Evolutionary conservation across 2,113 vertebrate genomes (phyloP).

Genomic region (Hylia prasina): DNA sequence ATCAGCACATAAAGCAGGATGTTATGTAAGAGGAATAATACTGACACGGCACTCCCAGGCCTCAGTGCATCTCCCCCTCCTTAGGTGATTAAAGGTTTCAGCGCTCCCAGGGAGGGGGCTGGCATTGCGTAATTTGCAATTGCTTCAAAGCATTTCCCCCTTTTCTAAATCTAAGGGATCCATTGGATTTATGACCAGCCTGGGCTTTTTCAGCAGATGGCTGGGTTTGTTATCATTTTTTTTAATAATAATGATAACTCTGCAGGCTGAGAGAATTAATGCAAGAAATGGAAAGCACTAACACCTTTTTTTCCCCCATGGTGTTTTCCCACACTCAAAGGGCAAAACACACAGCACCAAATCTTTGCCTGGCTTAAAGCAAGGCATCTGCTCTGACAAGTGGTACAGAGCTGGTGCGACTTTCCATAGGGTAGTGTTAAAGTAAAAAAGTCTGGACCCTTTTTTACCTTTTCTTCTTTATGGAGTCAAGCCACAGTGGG

Average conservation of each 20-base stretch:
- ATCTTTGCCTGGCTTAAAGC: background rate
- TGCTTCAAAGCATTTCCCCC: constrained; percentile 20
- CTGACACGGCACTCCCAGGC: constrained; percentile 3
- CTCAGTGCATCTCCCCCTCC: background rate
- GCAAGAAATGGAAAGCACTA: background rate
- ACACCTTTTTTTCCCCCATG: background rate
- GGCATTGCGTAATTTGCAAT: constrained; percentile 44
- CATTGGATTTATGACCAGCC: constrained; percentile 18
- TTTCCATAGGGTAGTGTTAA: background rate
- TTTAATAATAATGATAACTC: constrained; percentile 19
- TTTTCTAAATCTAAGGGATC: constrained; percentile 49
- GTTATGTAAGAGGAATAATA: constrained; percentile 63
- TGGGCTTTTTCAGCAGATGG: constrained; percentile 31
- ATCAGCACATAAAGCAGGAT: constrained; percentile 29
- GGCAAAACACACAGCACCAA: background rate
- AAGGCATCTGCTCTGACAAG: background rate
- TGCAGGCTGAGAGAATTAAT: constrained; percentile 25
- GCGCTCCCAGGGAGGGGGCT: constrained; percentile 15
- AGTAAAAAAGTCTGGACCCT: background rate
- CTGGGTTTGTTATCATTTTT: background rate
- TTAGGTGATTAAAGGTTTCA: constrained; percentile 70
- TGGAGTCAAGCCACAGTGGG: background rate
- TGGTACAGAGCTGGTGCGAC: background rate
- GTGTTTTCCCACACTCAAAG: background rate
- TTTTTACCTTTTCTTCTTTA: background rate